Evolutionary conservation across 2,888 invertebrate species (phyloP).

Genomic region (Dynastes maya): DNA sequence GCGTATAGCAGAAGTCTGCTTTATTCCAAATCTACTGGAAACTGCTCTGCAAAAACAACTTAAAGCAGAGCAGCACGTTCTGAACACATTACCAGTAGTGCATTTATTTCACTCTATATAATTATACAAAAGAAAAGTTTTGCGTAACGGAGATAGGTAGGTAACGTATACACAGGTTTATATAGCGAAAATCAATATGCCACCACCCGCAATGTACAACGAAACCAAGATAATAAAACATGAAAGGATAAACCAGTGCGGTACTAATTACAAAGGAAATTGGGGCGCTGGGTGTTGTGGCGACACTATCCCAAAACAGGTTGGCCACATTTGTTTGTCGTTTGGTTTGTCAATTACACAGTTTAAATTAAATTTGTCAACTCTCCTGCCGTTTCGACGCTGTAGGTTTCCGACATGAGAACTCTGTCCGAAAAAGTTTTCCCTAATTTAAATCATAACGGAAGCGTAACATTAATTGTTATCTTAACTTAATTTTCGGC

Average conservation of each 20-base stretch:
- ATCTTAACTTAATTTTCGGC: slow-evolving; percentile 39
- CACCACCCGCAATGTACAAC: slow-evolving; percentile 23
- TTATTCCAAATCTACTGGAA: no score
- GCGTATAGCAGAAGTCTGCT: no score
- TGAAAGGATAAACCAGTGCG: slow-evolving; percentile 49
- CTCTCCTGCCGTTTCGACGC: background rate
- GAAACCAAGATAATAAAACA: slow-evolving; percentile 50
- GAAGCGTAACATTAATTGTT: slow-evolving; percentile 40
- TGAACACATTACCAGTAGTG: background rate
- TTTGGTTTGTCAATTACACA: slow-evolving; percentile 52
- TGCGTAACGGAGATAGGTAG: background rate
- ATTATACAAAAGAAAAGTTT: slow-evolving; percentile 27
- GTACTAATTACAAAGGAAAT: slow-evolving; percentile 50
- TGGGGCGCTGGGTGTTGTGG: slow-evolving; percentile 45
- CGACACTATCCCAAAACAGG: slow-evolving; percentile 47
- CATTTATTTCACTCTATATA: background rate
- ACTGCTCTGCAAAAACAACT: background rate
- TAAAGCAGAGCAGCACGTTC: no score
- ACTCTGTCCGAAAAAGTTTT: slow-evolving; percentile 8
- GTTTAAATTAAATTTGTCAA: slow-evolving; percentile 47
- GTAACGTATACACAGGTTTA: background rate
- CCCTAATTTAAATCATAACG: slow-evolving; percentile 43
- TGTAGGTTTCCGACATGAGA: no score
- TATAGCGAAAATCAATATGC: slow-evolving; percentile 41
- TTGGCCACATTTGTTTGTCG: slow-evolving; percentile 51